phyloP scores from a whole-genome alignment of 2,888 invertebrate genomes.

The Calliopum simillimum region DNA sequence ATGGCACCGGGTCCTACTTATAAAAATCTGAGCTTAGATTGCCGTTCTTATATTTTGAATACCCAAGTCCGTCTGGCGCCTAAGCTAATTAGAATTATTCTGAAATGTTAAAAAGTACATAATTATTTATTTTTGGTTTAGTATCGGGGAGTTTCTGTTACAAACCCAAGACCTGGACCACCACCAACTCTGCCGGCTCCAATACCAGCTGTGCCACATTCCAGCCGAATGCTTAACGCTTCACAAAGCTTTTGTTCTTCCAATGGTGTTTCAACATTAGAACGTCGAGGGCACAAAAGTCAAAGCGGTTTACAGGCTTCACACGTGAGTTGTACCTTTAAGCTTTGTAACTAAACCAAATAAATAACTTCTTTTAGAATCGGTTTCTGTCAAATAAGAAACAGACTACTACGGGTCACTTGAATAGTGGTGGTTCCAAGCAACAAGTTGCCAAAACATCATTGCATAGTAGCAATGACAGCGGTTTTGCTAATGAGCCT shows the following conservation, averaged over 20 bases:
- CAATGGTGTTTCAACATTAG: slow-evolving; percentile 54
- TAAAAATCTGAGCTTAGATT: no score
- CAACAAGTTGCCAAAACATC: slow-evolving; percentile 75
- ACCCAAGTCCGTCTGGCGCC: no score
- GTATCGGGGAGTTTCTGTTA: slow-evolving; percentile 71
- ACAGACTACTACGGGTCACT: slow-evolving; percentile 46
- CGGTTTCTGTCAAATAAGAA: slow-evolving; percentile 38
- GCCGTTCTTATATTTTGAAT: no score
- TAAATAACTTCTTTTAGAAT: slow-evolving; percentile 32
- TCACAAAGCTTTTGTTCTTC: slow-evolving; percentile 72
- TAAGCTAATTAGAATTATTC: no score
- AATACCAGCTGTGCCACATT: slow-evolving; percentile 70
- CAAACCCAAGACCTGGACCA: slow-evolving; percentile 74
- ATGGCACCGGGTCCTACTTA: no score
- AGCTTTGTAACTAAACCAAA: background rate
- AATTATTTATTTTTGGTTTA: slow-evolving; percentile 38
- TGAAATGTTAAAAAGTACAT: background rate
- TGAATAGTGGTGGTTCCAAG: slow-evolving; percentile 34
- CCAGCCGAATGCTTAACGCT: slow-evolving; percentile 70
- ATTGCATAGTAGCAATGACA: slow-evolving; percentile 91
- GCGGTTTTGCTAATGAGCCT: slow-evolving; percentile 89
- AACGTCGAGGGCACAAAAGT: slow-evolving; percentile 60
- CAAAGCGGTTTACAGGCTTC: slow-evolving; percentile 59
- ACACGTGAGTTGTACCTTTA: slow-evolving; percentile 47
- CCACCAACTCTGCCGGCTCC: slow-evolving; percentile 80